Base-by-base conservation (phyloP, 2,888 invertebrate species). In the Deilephila porcellus region DNA sequence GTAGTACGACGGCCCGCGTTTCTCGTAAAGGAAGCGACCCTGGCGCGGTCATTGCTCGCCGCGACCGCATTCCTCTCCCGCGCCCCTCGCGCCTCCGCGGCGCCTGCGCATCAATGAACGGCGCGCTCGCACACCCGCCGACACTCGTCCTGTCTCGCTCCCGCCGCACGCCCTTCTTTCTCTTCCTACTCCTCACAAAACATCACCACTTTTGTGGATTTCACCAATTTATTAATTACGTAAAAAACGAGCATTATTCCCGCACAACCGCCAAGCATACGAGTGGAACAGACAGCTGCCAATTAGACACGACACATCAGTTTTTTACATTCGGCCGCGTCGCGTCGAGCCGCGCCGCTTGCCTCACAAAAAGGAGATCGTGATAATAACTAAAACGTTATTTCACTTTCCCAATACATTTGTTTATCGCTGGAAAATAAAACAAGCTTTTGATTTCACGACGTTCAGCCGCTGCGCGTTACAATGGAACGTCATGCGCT, bases 21-120 rank as follows among this genome's bases (percentile, higher is more conserved):
- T 92, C 93, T 93, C 91, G 94, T 93, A 93, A 93, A 94, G 93
- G 93, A 93, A 93, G 92, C 93, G 93, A 93, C 94, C 94, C 94
- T 94, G 94, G 92, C 92, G 93, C 93, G 94, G 94, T 94, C 94
- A 94, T 93, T 94, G 94, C 94, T 92, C 94, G 94, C 92, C 90
- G 90, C 93, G 93, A 91, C 92, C 93, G 93, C 93, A 93, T 93
- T 93, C 92, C 90, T 91, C 91, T 82, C 88, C 87, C 88, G 86
- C 89, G 83, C 87, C 82, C 86, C 88, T 85, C 88, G 80, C 83
- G 80, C 85, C 88, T 78, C 88, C 76, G 81, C 87, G 86, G 91
- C 91, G 93, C 92, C 90, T 90, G 91, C 89, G 91, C 93, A 93
- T 94, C 94, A 93, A 93, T 94, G 94, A 93, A 93, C 92, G 91